These are phyloP conservation scores for Eristalinus aeneus DNA, from an alignment of 2,888 invertebrate species.

Conservation along the genomic window DNA sequence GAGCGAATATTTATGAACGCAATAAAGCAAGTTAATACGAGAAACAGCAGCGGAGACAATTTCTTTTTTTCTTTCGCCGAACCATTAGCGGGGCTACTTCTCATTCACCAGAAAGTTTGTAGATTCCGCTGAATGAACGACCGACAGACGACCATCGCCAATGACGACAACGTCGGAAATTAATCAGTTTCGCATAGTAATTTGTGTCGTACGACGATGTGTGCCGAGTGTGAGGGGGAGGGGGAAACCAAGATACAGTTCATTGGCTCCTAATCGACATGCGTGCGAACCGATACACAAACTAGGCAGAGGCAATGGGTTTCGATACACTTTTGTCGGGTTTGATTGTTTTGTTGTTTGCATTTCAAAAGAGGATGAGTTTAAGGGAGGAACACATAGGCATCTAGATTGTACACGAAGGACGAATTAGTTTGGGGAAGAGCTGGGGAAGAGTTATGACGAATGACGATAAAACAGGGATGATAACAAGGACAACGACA, in stretches of 20 bases:
- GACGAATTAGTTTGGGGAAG: too few species aligned
- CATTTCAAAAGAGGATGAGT: not conserved
- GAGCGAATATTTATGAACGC: not conserved
- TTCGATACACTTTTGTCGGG: not conserved
- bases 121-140: constrained; percentile 31
- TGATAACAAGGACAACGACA: too few species aligned
- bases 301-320: not conserved
- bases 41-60: not conserved
- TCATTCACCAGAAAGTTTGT: constrained; percentile 4
- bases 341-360: not conserved
- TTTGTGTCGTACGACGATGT: not conserved
- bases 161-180: not conserved
- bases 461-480: too few species aligned
- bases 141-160: not conserved
- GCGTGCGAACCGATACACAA: constrained; percentile 12
- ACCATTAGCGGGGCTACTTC: not conserved
- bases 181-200: constrained; percentile 35
- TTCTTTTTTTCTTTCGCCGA: not conserved
- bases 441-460: too few species aligned
- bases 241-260: constrained; percentile 16
- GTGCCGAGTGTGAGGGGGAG: not conserved
- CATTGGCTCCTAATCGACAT: constrained; percentile 42
- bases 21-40: not conserved
- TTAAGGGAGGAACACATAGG: too few species aligned
- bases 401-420: too few species aligned